These are phyloP conservation scores for Grammomys surdaster DNA, from an alignment of 2,113 vertebrate species.

Conservation along the genomic window DNA sequence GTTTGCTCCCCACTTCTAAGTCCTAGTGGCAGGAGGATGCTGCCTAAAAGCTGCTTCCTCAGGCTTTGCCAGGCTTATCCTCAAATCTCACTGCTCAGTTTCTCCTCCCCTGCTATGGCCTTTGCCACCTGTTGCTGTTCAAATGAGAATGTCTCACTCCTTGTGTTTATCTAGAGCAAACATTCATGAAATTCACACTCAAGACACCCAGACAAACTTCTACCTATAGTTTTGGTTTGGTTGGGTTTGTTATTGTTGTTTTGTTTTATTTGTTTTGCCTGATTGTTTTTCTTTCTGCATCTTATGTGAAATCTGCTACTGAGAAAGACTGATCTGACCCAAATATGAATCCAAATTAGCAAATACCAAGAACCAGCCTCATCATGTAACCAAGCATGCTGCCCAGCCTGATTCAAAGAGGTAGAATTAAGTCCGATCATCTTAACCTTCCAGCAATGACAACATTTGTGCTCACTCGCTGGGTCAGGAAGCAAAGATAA, in stretches of 20 bases:
- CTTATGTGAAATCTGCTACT: slow-evolving; percentile 26
- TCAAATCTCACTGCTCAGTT: background rate
- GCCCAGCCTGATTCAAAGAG: background rate
- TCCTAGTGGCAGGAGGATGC: background rate
- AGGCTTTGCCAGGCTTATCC: background rate
- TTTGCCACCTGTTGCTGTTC: background rate
- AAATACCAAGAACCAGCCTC: background rate
- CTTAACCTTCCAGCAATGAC: background rate
- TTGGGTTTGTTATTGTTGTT: background rate
- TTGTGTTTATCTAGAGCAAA: slow-evolving; percentile 1
- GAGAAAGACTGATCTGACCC: slow-evolving; percentile 17
- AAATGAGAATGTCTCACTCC: background rate
- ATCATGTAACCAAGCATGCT: background rate
- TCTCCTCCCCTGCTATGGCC: background rate
- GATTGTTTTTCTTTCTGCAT: background rate
- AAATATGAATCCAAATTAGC: background rate
- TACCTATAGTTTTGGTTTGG: background rate
- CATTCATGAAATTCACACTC: slow-evolving; percentile 20
- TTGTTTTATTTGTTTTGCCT: background rate
- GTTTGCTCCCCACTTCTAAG: background rate
- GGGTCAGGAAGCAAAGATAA: background rate
- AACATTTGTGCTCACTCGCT: background rate
- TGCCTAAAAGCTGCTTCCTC: background rate
- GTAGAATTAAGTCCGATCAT: background rate
- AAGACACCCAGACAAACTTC: background rate